These are phyloP conservation scores for Schlechtendalia chinensis DNA, from an alignment of 1,140 invertebrate genomes.

Conservation along the genomic window DNA sequence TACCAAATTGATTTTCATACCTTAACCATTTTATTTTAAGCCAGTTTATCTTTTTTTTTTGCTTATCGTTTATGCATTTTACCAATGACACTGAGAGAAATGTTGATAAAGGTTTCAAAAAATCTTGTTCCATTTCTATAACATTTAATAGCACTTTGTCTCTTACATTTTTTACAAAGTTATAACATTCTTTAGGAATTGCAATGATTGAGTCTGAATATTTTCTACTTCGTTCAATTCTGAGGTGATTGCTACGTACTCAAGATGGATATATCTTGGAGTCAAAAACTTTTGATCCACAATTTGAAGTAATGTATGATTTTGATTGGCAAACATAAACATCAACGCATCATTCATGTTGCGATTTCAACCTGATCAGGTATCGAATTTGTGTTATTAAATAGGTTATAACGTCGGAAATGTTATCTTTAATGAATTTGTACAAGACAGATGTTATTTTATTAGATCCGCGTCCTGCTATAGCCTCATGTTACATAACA, in stretches of 20 bases:
- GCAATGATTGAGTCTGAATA: not conserved
- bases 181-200: not conserved
- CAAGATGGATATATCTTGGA: not conserved
- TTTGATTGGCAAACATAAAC: conserved; percentile 3
- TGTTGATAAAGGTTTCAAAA: not conserved
- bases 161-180: not conserved
- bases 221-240: not conserved
- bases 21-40: too few relatives aligned
- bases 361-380: too few relatives aligned
- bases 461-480: too few relatives aligned
- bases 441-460: too few relatives aligned
- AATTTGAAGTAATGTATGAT: not conserved
- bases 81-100: not conserved
- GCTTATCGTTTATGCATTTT: not conserved
- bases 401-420: too few relatives aligned
- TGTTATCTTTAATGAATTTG: too few relatives aligned
- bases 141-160: not conserved
- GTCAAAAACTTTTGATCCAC: not conserved
- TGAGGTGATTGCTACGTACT: not conserved
- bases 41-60: not conserved
- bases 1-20: too few relatives aligned
- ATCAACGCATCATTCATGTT: too few relatives aligned
- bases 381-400: too few relatives aligned
- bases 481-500: too few relatives aligned
- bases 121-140: not conserved